phyloP scores from a whole-genome alignment of 2,113 vertebrate genomes.

The Hirundichthys speculiger region DNA sequence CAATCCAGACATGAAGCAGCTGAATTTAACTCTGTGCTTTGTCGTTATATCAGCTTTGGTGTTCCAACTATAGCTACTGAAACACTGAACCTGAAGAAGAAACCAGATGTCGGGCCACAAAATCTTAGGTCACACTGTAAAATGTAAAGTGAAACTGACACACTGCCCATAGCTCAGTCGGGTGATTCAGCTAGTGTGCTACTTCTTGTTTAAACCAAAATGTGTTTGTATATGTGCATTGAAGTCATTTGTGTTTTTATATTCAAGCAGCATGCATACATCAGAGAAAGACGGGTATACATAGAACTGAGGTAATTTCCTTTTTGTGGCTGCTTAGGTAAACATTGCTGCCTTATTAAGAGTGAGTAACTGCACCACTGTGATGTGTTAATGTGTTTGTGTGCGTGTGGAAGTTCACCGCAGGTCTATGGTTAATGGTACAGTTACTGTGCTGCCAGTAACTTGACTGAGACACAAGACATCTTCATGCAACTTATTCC shows the following conservation, averaged over 20 bases:
- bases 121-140: too few species aligned
- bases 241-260: conserved; percentile 11
- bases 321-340: conserved; percentile 75
- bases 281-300: conserved; percentile 28
- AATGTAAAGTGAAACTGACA: background rate
- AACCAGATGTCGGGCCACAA: too few species aligned
- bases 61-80: too few species aligned
- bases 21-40: too few species aligned
- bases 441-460: conserved; percentile 59
- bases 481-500: too few species aligned
- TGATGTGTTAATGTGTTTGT: conserved; percentile 51
- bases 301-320: conserved; percentile 73
- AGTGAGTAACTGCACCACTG: conserved; percentile 45
- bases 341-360: conserved; percentile 64
- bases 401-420: conserved; percentile 47
- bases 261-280: conserved; percentile 2
- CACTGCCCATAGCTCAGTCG: background rate
- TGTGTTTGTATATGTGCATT: background rate
- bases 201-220: background rate
- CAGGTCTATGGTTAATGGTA: conserved; percentile 45
- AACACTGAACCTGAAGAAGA: too few species aligned
- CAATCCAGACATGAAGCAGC: too few species aligned
- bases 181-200: background rate
- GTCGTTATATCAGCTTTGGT: too few species aligned
- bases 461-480: conserved; percentile 40